These are phyloP conservation scores for Platynereis dumerilii DNA, from an alignment of 2,888 invertebrate genomes.

Conservation along the genomic window DNA sequence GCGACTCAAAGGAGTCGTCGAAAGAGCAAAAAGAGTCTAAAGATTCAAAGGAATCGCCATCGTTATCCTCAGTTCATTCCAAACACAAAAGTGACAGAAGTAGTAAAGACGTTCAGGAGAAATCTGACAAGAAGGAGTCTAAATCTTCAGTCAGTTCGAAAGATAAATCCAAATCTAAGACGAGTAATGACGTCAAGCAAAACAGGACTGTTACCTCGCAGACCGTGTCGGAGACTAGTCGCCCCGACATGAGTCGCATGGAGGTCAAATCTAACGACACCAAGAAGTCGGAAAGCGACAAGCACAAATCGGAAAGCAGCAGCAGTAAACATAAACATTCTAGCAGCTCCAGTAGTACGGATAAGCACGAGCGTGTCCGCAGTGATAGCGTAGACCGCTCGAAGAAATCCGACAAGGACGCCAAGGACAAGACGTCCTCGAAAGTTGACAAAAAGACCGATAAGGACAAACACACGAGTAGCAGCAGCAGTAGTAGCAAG, in stretches of 20 bases:
- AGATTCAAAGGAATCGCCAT: slow-evolving; percentile 1
- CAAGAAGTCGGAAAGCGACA: slow-evolving; percentile 1
- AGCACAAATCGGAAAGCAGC: slow-evolving; percentile 14
- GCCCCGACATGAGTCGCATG: too few relatives aligned
- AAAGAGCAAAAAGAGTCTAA: slow-evolving; percentile 2
- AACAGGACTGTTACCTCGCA: not conserved
- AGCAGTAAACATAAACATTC: slow-evolving; percentile 1
- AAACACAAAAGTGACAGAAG: slow-evolving; percentile 49
- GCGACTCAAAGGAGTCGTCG: slow-evolving; percentile 5
- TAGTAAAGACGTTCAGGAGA: slow-evolving; percentile 62
- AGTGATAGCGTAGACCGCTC: not conserved
- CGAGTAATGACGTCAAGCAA: slow-evolving; percentile 14
- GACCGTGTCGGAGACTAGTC: too few relatives aligned
- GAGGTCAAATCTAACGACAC: not conserved
- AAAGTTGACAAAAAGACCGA: slow-evolving; percentile 1
- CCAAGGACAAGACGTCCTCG: not conserved
- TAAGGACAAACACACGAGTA: slow-evolving; percentile 15
- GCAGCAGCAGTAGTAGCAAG: not conserved
- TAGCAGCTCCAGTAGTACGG: not conserved
- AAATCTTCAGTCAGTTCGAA: not conserved
- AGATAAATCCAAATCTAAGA: slow-evolving; percentile 12
- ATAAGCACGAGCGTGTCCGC: slow-evolving; percentile 7
- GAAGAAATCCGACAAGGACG: slow-evolving; percentile 16
- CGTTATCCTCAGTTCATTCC: not conserved
- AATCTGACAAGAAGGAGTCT: slow-evolving; percentile 12